A percentile compares a stretch with the other conserved stretches of the same genome.
Evolutionary conservation across 2,797 vertebrate species (phyloP).

Genomic region (Phylloscopus collybita): DNA sequence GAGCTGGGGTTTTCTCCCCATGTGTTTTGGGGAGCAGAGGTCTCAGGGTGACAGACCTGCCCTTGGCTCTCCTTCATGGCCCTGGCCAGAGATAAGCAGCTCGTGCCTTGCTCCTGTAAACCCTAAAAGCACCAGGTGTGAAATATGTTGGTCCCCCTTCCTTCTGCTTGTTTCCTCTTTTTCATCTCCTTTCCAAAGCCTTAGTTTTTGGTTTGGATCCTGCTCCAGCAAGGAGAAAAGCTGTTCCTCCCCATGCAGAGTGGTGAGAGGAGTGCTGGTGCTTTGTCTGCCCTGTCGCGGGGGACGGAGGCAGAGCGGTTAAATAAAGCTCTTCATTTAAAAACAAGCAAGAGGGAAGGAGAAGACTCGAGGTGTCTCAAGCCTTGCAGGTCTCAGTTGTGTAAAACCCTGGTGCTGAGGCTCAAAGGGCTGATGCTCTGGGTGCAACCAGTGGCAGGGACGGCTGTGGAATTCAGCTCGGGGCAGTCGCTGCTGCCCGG

Average conservation of each 20-base stretch:
- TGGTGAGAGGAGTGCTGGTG: rapidly evolving
- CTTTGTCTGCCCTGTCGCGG: rapidly evolving
- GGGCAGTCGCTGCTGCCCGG: background rate
- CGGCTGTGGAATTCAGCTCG: rapidly evolving
- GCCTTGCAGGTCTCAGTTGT: background rate
- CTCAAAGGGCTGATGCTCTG: background rate
- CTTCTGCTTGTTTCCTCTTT: background rate
- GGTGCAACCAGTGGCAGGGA: background rate
- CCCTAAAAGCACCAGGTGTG: no score
- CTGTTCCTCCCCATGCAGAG: background rate
- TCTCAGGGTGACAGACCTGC: background rate
- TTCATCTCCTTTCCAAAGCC: background rate
- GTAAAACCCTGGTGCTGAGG: rapidly evolving
- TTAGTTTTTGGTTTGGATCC: background rate
- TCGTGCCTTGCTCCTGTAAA: background rate
- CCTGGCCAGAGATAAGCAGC: background rate
- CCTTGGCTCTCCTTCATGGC: rapidly evolving
- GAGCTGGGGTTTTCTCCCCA: rapidly evolving
- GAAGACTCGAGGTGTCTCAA: background rate
- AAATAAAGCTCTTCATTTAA: background rate
- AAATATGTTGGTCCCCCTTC: background rate
- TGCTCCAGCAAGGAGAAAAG: background rate
- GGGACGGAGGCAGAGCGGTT: background rate
- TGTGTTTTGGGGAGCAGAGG: background rate
- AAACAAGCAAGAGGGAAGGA: background rate